Percentiles rank a stretch among this genome's conserved stretches.
phyloP scores from a whole-genome alignment of 1,140 invertebrate genomes.

The Campodea augens region DNA sequence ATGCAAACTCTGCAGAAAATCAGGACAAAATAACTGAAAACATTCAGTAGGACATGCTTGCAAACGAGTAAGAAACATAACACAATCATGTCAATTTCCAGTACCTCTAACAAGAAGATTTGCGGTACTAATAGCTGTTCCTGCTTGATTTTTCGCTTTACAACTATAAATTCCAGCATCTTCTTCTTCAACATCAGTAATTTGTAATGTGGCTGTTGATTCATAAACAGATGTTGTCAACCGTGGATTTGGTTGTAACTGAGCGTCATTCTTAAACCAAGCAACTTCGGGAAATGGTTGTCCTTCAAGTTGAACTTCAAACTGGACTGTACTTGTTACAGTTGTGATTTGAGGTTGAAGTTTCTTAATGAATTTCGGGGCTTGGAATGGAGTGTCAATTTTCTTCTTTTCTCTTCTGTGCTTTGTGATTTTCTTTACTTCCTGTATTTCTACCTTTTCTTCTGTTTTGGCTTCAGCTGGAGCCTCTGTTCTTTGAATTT shows the following conservation, averaged over 20 bases:
- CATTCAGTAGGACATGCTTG: too few species aligned
- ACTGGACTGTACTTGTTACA: slow-evolving; percentile 34
- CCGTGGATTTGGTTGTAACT: slow-evolving; percentile 39
- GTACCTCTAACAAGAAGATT: slow-evolving; percentile 48
- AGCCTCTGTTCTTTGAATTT: slow-evolving; percentile 21
- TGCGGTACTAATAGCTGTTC: slow-evolving; percentile 55
- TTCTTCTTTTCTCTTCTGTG: slow-evolving; percentile 28
- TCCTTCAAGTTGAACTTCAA: slow-evolving; percentile 46
- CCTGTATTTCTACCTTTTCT: slow-evolving; percentile 13
- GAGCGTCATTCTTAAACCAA: slow-evolving; percentile 56
- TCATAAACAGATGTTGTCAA: slow-evolving; percentile 36
- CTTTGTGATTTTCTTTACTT: slow-evolving; percentile 15
- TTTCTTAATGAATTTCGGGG: slow-evolving; percentile 47
- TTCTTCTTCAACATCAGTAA: slow-evolving; percentile 37
- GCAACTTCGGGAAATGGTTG: slow-evolving; percentile 43
- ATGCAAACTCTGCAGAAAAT: too few species aligned
- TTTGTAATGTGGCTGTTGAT: slow-evolving; percentile 41
- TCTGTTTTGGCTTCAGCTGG: slow-evolving; percentile 22
- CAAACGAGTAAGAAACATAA: too few species aligned
- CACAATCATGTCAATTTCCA: too few species aligned
- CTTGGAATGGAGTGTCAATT: slow-evolving; percentile 28
- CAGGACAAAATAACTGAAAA: too few species aligned
- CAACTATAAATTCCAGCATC: slow-evolving; percentile 63
- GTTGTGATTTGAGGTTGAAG: slow-evolving; percentile 42
- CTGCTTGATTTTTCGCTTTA: slow-evolving; percentile 50